phyloP scores from a whole-genome alignment of 2,888 invertebrate genomes.

The Agrotis segetum region DNA sequence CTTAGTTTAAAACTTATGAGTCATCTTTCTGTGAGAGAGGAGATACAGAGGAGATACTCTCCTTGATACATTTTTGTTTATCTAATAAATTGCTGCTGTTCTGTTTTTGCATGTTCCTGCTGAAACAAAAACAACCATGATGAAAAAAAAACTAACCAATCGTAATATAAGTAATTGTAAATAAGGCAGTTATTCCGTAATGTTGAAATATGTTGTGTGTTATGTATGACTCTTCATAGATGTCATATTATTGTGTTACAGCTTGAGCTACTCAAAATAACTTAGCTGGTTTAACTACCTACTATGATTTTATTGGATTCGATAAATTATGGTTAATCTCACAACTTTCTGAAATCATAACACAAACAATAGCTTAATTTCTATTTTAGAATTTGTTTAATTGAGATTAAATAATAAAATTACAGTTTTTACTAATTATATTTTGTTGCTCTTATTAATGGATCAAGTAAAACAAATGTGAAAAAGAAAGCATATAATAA shows the following conservation, averaged over 20 bases:
- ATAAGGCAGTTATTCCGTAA: background rate
- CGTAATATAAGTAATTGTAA: conserved; percentile 3
- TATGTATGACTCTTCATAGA: background rate
- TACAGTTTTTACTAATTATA: no score
- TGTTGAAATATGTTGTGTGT: no score
- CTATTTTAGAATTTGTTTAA: no score
- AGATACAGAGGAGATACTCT: conserved; percentile 17
- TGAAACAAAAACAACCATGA: background rate
- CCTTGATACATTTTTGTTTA: conserved; percentile 1
- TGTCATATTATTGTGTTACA: background rate
- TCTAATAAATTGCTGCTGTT: background rate
- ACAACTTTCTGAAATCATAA: background rate
- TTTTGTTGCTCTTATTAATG: no score
- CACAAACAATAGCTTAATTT: no score
- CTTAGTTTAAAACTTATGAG: conserved; percentile 45
- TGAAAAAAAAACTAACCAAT: background rate
- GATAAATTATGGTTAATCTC: background rate
- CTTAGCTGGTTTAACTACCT: no score
- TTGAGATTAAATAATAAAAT: no score
- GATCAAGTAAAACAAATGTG: no score
- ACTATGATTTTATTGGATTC: no score
- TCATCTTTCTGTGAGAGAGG: conserved; percentile 46
- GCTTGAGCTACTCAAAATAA: no score
- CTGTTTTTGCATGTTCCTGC: no score
- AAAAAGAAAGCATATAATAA: no score